Evolutionary conservation across 2,888 invertebrate species (phyloP), one percentile per base, ranked within the genome.

Genomic region (Nomada lathburiana): DNA sequence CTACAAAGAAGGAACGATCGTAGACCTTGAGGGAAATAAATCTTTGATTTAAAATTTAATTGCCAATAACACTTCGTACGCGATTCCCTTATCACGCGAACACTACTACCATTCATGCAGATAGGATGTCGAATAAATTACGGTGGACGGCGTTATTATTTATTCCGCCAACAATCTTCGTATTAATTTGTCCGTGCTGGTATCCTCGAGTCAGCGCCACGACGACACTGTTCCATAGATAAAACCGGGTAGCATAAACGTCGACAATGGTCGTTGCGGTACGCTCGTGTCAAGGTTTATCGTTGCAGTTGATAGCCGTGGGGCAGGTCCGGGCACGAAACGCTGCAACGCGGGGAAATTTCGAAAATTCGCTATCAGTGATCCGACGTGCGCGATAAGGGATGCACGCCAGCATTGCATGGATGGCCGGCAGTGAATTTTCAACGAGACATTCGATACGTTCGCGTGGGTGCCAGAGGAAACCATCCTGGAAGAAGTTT

Each of bases 391-490:
- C 26, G 10, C 20, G 68, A 55, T 57, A 65, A 65, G 52, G n/a
- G 20, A 13, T 2, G 7, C 11, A 18, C 13, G 29, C 20, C n/a
- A 2, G 67, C 50, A 7, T 36, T 29, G 53, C 53, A 16, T n/a
- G 2, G 52, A 29, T 42, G n/a, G 67, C 23, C 16, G 29, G 20
- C 47, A n/a, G 55, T 69, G 47, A 69, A 69, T 69, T 59, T 47
- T 47, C 42, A 26, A 57, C 57, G 26, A 57, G 57, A 57, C 57
- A 7, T 26, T 16, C 18, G 26, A 57, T 57, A 26, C 57, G 57
- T 26, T 13, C 57, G 57, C 4, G 5, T 26, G 0, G 36, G 7
- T 1, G 36, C 36, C 36, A 7, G 36, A 36, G 36, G 36, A 36
- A 36, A 36, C 7, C 36, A 7, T 7, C 36, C 36, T 7, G 36